These are phyloP conservation scores for Pteromalus puparum DNA, from an alignment of 1,140 invertebrate genomes.

Conservation along the genomic window DNA sequence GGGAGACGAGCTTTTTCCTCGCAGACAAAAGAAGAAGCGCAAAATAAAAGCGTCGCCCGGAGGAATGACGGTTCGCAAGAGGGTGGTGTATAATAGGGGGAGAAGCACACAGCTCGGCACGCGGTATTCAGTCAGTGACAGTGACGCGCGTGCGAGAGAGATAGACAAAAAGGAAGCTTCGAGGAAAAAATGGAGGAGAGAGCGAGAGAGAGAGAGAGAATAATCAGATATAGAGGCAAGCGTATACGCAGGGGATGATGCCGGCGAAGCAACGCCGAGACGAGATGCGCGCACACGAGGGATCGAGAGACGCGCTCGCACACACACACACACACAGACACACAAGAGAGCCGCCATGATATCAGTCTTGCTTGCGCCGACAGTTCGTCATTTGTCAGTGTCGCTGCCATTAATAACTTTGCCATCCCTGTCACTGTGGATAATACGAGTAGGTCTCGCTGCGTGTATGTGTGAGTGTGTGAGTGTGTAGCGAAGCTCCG, in stretches of 20 bases:
- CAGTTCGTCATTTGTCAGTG: slow-evolving; percentile 77
- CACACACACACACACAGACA: neutral
- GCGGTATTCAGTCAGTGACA: slow-evolving; percentile 1
- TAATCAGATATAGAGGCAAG: slow-evolving; percentile 42
- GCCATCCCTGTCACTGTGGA: slow-evolving; percentile 75
- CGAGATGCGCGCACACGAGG: neutral
- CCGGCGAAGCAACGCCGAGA: neutral
- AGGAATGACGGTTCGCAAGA: neutral
- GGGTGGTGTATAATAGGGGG: slow-evolving; percentile 20
- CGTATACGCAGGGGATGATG: slow-evolving; percentile 34
- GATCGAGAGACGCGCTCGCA: too few relatives aligned
- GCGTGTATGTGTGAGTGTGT: neutral
- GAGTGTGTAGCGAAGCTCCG: slow-evolving; percentile 51
- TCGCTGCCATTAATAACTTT: slow-evolving; percentile 76
- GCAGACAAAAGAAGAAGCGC: neutral
- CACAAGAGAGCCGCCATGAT: slow-evolving; percentile 73
- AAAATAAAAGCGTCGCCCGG: neutral
- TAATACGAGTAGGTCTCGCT: slow-evolving; percentile 74
- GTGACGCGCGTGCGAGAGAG: slow-evolving; percentile 51
- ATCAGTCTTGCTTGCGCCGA: slow-evolving; percentile 77
- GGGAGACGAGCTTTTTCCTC: neutral
- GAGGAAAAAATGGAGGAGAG: slow-evolving; percentile 54
- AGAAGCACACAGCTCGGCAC: neutral
- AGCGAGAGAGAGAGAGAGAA: slow-evolving; percentile 46
- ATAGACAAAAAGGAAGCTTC: slow-evolving; percentile 49